A percentile compares a stretch with the other conserved stretches of the same genome.
Evolutionary conservation across 2,113 vertebrate genomes (phyloP).

Genomic region (Scartelaos histophorus): DNA sequence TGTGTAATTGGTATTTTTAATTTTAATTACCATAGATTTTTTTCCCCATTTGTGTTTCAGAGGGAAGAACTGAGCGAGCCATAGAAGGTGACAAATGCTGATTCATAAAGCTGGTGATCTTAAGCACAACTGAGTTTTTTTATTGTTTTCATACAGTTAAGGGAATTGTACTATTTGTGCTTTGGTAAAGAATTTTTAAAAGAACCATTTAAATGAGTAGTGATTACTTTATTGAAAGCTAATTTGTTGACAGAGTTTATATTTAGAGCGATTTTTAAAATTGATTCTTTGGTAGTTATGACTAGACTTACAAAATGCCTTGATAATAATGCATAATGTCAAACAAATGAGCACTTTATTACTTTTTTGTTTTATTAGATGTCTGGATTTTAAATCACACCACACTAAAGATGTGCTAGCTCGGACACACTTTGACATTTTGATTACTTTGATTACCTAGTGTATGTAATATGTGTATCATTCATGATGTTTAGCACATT

Average conservation of each 20-base stretch:
- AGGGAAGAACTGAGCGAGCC: constrained; percentile 54
- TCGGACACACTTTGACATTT: constrained; percentile 54
- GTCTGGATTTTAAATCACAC: constrained; percentile 12
- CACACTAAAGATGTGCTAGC: constrained; percentile 8
- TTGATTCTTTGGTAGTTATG: constrained; percentile 7
- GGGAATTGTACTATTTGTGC: constrained; percentile 28
- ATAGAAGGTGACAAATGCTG: constrained; percentile 63
- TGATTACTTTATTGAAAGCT: constrained; percentile 1
- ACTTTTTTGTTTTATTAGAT: constrained; percentile 47
- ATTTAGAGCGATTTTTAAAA: not conserved
- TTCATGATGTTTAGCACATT: not conserved
- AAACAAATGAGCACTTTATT: constrained; percentile 64
- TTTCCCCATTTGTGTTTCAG: constrained; percentile 36
- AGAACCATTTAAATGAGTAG: not conserved
- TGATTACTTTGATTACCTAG: constrained; percentile 57
- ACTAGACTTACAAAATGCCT: constrained; percentile 36
- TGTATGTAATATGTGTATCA: constrained; percentile 41
- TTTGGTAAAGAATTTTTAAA: constrained; percentile 33
- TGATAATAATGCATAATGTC: constrained; percentile 29
- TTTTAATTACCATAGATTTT: not conserved
- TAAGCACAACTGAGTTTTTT: constrained; percentile 14
- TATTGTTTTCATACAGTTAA: constrained; percentile 46
- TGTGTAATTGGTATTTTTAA: not conserved
- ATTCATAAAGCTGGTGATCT: constrained; percentile 25
- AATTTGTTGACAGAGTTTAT: not conserved